Base-by-base conservation (phyloP, 2,888 invertebrate species). In the Nomada ferruginata region DNA sequence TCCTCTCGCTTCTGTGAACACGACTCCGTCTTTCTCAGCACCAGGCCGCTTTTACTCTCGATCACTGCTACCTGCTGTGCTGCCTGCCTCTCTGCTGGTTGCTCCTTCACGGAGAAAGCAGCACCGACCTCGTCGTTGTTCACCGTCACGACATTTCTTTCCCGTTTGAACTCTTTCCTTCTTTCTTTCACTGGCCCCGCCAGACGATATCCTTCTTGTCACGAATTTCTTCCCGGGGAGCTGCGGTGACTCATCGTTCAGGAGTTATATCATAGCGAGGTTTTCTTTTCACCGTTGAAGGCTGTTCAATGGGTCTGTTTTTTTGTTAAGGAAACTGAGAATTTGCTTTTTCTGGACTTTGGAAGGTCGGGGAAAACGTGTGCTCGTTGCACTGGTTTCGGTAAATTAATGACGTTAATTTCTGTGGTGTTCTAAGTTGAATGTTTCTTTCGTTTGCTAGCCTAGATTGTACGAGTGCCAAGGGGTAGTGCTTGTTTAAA, bases 1-100 rank as follows among this genome's bases (percentile, higher is more conserved):
- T 57, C 84, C 85, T 89, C 88, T 82, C 82, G 75, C 78, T 79
- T 68, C 23, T 73, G 64, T 76, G 64, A 1, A 20, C 76, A 75
- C 64, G 64, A 50, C 79, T 47, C 55, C 63, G 26, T 64, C 70
- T 53, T 75, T 57, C 64, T 44, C 63, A 66, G 76, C 53, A 65
- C 66, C 76, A 66, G 64, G 88, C 89, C 87, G 93, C 93, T 93
- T 93, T 93, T 93, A 93, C 93, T 93, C 92, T 93, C 93, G 91
- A 92, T 92, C 88, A 85, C 82, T 81, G 86, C 85, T 89, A 87
- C 87, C 83, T 63, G 79, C 81, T 69, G 75, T 69, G 75, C 79
- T 42, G 44, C 64, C 72, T 66, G 57, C 65, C 65, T 69, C 36
- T 7, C 70, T 73, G 72, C 72, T 76, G 83, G 15, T 47, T 63